Conservation (phyloP, 2,113 vertebrate species). For the Reinhardtius hippoglossoides region DNA sequence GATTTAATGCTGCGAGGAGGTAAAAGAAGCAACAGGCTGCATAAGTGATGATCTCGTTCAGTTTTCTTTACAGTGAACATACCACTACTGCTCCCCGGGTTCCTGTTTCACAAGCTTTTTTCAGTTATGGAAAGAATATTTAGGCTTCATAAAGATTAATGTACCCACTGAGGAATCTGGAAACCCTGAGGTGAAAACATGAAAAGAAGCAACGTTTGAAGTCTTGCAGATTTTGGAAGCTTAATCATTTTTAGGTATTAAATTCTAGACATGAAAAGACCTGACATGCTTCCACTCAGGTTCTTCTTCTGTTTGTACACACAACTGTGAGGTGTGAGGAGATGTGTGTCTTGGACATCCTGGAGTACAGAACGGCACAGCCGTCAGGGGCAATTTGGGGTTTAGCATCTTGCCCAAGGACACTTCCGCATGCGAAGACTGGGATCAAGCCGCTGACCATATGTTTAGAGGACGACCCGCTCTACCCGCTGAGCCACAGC, state of each 20-base stretch:
- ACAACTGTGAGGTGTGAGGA: not conserved
- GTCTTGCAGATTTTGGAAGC: slow-evolving; percentile 6
- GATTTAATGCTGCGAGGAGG: not conserved
- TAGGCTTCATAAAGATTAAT: not conserved
- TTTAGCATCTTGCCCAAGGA: too few relatives aligned
- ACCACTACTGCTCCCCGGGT: not conserved
- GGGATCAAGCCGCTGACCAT: too few relatives aligned
- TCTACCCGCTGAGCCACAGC: too few relatives aligned
- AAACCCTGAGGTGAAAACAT: slow-evolving; percentile 6
- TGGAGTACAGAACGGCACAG: not conserved
- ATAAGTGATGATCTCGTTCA: not conserved
- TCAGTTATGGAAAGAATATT: not conserved
- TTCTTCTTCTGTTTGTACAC: not conserved
- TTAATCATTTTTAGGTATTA: not conserved
- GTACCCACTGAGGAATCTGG: not conserved
- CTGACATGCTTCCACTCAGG: not conserved
- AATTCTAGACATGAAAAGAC: not conserved
- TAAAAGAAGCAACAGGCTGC: not conserved
- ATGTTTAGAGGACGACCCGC: too few relatives aligned
- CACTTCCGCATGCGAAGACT: too few relatives aligned
- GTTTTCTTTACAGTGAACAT: not conserved
- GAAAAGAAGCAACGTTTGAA: not conserved
- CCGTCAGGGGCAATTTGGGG: too few relatives aligned
- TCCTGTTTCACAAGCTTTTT: not conserved
- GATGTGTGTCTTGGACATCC: too few relatives aligned